Percentiles rank a stretch among this genome's conserved stretches.
These are phyloP conservation scores for Psephotus haematonotus DNA, from an alignment of 2,113 vertebrate species.

Conservation along the genomic window DNA sequence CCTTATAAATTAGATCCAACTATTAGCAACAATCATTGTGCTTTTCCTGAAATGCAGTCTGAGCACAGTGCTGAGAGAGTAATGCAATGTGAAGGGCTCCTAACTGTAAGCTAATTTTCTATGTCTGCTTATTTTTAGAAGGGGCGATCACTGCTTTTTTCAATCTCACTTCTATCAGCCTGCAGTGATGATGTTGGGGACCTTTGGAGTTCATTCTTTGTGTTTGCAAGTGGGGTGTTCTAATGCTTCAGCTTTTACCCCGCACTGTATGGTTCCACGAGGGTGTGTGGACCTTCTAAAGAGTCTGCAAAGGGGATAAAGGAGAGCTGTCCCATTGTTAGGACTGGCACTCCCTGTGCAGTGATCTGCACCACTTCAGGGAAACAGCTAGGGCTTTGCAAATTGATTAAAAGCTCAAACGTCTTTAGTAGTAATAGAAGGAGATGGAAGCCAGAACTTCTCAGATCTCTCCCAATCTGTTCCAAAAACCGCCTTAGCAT, in stretches of 20 bases:
- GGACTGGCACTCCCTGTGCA: not conserved
- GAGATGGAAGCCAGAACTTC: conserved; percentile 9
- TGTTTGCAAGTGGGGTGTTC: not conserved
- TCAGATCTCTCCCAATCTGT: conserved; percentile 22
- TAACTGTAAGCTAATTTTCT: not conserved
- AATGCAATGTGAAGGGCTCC: not conserved
- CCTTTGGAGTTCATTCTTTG: not conserved
- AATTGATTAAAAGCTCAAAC: conserved; percentile 36
- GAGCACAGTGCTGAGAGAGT: not conserved
- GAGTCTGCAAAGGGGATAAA: not conserved
- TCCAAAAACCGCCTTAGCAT: conserved; percentile 13
- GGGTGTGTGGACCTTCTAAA: not conserved
- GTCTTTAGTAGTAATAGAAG: not conserved
- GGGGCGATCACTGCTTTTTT: not conserved
- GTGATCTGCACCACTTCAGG: not conserved
- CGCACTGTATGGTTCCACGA: not conserved
- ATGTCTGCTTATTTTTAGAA: not conserved
- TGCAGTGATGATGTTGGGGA: not conserved
- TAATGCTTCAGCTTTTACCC: not conserved
- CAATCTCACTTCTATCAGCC: not conserved
- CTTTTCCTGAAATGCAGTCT: not conserved
- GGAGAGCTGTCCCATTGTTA: not conserved
- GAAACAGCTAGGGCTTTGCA: not conserved
- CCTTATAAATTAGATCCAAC: conserved; percentile 56
- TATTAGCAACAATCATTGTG: not conserved